Evolutionary conservation across 23 tunicate genomes (phyloP).

Genomic region (Diplosoma virens): DNA sequence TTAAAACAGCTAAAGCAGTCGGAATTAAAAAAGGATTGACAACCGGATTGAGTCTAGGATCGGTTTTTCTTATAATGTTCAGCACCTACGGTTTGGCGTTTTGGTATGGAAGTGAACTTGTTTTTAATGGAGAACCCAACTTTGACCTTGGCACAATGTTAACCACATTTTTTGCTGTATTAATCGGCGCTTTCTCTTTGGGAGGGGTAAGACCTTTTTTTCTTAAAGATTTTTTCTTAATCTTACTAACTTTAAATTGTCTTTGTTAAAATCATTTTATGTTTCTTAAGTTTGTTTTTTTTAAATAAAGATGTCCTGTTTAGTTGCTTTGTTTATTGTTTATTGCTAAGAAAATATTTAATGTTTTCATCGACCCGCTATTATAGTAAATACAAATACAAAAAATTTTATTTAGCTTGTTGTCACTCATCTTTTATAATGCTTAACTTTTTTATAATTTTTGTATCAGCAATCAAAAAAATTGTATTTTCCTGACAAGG

Average conservation of each 20-base stretch:
- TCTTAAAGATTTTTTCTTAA: too few species aligned
- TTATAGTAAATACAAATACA: too few species aligned
- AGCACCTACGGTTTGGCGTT: slow-evolving; percentile 91
- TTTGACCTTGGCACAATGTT: slow-evolving; percentile 75
- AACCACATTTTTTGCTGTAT: slow-evolving; percentile 82
- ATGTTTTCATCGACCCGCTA: too few species aligned
- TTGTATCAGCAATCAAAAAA: too few species aligned
- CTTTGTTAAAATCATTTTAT: background rate
- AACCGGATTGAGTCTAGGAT: slow-evolving; percentile 69
- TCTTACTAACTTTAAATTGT: background rate
- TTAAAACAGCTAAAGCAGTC: slow-evolving; percentile 56
- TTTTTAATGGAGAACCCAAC: slow-evolving; percentile 47
- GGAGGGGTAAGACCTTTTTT: slow-evolving; percentile 67
- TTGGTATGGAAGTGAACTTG: slow-evolving; percentile 88
- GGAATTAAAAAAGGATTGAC: slow-evolving; percentile 79
- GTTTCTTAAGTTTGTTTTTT: background rate
- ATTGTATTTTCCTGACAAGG: too few species aligned
- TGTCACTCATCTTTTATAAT: too few species aligned
- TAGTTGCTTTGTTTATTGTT: too few species aligned
- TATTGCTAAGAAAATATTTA: too few species aligned
- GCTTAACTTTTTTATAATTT: too few species aligned
- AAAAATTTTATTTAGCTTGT: too few species aligned
- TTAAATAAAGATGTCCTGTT: too few species aligned
- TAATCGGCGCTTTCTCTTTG: slow-evolving; percentile 92
- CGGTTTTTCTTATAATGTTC: slow-evolving; percentile 76